Evolutionary conservation across 2,888 invertebrate species (phyloP).

Genomic region (Lasioglossum figueresi): DNA sequence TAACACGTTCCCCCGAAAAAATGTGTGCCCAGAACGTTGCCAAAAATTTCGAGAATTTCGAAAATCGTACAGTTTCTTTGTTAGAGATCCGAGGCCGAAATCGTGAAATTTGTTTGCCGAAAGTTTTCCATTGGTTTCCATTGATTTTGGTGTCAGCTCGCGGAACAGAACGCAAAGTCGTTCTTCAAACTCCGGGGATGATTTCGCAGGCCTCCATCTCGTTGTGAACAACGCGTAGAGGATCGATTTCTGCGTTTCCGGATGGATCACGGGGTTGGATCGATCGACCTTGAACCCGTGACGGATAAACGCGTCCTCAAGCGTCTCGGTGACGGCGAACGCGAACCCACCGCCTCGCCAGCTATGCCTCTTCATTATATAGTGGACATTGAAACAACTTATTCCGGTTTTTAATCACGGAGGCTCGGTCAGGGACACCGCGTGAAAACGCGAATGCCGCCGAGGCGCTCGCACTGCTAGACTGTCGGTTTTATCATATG

Average conservation of each 20-base stretch:
- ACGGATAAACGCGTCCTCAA: background rate
- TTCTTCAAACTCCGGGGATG: conserved; percentile 25
- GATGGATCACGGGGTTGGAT: background rate
- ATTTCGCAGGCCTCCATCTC: conserved; percentile 39
- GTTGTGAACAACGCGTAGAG: conserved; percentile 3
- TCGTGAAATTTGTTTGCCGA: background rate
- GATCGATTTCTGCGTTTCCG: background rate
- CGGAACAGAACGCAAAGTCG: conserved; percentile 23
- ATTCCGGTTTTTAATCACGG: conserved; percentile 84
- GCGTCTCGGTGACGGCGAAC: conserved; percentile 52
- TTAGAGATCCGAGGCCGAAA: conserved; percentile 22
- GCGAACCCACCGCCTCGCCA: conserved; percentile 80
- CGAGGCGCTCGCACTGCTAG: conserved; percentile 84
- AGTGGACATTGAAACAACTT: conserved; percentile 84
- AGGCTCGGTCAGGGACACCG: conserved; percentile 81
- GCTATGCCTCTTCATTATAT: conserved; percentile 83
- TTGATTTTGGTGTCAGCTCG: conserved; percentile 3
- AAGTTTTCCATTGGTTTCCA: background rate
- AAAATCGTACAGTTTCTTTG: background rate
- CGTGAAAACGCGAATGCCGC: conserved; percentile 81
- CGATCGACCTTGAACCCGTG: background rate
- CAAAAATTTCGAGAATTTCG: background rate
- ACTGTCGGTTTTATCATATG: conserved; percentile 84
- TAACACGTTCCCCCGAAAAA: background rate
- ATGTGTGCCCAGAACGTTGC: conserved; percentile 13